phyloP scores from a whole-genome alignment of 2,797 vertebrate genomes.

The Poeciliopsis gracilis region DNA sequence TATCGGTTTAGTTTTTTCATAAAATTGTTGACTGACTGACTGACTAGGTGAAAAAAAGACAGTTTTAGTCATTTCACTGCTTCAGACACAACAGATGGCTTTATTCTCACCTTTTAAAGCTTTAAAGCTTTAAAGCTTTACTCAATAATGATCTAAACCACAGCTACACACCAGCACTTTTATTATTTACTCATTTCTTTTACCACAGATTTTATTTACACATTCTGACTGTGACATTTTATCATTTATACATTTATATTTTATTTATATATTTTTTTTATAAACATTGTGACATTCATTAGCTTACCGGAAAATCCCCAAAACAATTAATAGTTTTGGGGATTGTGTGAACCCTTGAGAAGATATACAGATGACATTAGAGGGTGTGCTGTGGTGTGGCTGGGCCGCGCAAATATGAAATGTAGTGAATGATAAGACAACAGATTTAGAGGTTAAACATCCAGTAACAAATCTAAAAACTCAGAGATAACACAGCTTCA shows the following conservation, averaged over 20 bases:
- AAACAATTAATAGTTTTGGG: slow-evolving; percentile 46
- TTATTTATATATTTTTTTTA: neutral
- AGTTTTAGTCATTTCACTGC: neutral
- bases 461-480: neutral
- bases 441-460: neutral
- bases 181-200: neutral
- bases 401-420: slow-evolving; percentile 29
- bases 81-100: slow-evolving; percentile 36
- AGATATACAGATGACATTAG: slow-evolving; percentile 32
- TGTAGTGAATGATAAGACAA: slow-evolving; percentile 35
- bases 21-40: neutral
- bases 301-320: slow-evolving; percentile 29
- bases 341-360: slow-evolving; percentile 44
- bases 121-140: slow-evolving; percentile 28
- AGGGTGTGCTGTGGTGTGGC: neutral
- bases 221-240: neutral
- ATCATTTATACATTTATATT: neutral
- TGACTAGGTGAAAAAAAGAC: neutral
- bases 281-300: slow-evolving; percentile 5
- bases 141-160: slow-evolving; percentile 36
- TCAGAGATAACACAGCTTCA: slow-evolving; percentile 20
- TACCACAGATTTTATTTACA: neutral
- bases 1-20: neutral
- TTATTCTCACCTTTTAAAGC: slow-evolving; percentile 45
- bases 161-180: neutral